Evolutionary conservation across 2,888 invertebrate species (phyloP), one percentile per base, ranked within the genome.

Genomic region (Cryptocheilus praepositus): DNA sequence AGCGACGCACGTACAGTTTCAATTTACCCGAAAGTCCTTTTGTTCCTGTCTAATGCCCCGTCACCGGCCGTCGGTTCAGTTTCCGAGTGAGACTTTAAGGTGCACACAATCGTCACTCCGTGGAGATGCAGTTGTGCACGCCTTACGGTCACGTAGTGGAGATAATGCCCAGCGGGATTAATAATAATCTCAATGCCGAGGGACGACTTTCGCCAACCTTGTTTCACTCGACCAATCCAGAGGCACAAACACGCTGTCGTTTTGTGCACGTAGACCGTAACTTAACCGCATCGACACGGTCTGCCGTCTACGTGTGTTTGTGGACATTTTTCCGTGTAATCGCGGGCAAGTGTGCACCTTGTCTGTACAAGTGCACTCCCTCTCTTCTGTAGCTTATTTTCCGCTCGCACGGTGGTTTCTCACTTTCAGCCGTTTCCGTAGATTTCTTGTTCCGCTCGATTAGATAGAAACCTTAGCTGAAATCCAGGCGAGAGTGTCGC

Each of bases 171-270:
- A 54, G 0, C 46, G 28, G 45, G 54, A 70, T 71, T 71, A 69
- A 69, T 76, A 76, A 71, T 74, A 76, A 71, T 74, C 57, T 65
- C 44, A 57, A 63, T 62, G 55, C 44, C 65, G 67, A 56, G 56
- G 22, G 53, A 60, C 67, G 36, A 77, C 68, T 77, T 77, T 77
- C 68, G 77, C 72, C 68, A 67, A 64, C 45, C 68, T 70, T 77
- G 70, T 73, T 69, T 67, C 57, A 18, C 53, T 55, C 45, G 16
- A 25, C 21, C 51, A 51, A 66, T 60, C 53, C n/a, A 16, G 22
- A 21, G 44, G 25, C 44, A 43, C 46, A 64, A 51, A 58, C 8
- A n/a, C 25, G 46, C 36, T 18, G 46, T 16, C 44, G 28, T 22
- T 55, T 55, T 55, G 15, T 28, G 28, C 28, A 7, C 21, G 22